These are phyloP conservation scores for Ptychochromis oligacanthus DNA, from an alignment of 2,113 vertebrate genomes.

Conservation along the genomic window DNA sequence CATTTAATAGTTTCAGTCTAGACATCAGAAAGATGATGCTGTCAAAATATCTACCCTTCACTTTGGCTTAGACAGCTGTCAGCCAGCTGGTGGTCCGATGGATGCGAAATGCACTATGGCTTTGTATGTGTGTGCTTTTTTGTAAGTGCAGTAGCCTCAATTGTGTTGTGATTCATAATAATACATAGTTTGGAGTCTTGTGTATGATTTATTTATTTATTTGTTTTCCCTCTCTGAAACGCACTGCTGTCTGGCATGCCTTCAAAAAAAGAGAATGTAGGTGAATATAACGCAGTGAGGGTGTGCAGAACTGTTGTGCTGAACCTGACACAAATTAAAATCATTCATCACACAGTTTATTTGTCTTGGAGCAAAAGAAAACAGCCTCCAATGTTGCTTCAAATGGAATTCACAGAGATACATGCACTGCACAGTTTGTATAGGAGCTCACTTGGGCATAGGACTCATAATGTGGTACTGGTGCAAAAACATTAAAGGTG, in stretches of 20 bases:
- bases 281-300: not conserved
- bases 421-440: not conserved
- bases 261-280: not conserved
- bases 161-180: conserved; percentile 7
- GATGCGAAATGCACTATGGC: conserved; percentile 36
- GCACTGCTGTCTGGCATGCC: not conserved
- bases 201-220: not conserved
- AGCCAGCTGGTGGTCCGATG: conserved; percentile 68
- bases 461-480: not conserved
- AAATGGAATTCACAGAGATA: not conserved
- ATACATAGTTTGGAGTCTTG: not conserved
- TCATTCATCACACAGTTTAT: not conserved
- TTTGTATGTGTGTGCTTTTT: not conserved
- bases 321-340: not conserved
- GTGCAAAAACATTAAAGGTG: not conserved
- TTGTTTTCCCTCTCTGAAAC: not conserved
- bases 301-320: not conserved
- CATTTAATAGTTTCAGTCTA: conserved; percentile 66
- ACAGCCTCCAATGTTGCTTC: not conserved
- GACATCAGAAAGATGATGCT: conserved; percentile 70
- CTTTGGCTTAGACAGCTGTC: conserved; percentile 69
- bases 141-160: not conserved
- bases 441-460: not conserved
- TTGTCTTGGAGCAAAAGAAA: conserved; percentile 9
- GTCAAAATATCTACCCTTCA: conserved; percentile 69